These are phyloP conservation scores for Peromyscus melanophrys DNA, from an alignment of 2,797 vertebrate species.

Conservation along the genomic window DNA sequence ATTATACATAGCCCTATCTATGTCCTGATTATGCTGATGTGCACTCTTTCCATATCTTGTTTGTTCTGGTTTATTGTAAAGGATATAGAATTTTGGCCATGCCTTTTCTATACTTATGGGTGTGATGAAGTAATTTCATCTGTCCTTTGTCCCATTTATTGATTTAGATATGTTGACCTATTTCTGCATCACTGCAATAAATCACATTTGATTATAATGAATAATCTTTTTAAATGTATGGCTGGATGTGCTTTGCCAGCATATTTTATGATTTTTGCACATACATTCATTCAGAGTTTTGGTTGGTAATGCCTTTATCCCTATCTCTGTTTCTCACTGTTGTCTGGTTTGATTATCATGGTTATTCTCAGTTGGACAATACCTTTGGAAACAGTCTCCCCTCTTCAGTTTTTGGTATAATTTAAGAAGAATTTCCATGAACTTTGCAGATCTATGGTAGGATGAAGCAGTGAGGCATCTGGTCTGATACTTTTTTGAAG, in stretches of 20 bases:
- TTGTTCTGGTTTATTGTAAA: neutral
- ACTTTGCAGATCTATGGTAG: neutral
- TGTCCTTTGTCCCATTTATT: neutral
- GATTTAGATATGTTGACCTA: neutral
- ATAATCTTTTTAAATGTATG: neutral
- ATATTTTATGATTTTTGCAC: neutral
- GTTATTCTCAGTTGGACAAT: neutral
- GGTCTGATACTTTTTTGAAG: neutral
- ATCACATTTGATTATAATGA: too few relatives aligned
- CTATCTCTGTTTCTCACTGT: neutral
- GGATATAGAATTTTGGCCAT: neutral
- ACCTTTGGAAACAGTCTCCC: neutral
- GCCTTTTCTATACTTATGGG: neutral
- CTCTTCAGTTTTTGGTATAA: neutral
- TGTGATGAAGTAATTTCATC: neutral
- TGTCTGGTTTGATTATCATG: neutral
- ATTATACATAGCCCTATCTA: neutral
- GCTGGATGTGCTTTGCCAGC: neutral
- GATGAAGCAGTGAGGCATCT: too few relatives aligned
- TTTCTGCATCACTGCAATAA: neutral
- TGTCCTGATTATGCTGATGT: neutral
- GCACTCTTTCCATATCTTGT: neutral
- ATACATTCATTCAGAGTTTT: neutral
- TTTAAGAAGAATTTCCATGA: neutral
- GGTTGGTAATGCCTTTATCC: neutral